phyloP scores from a whole-genome alignment of 2,113 vertebrate genomes.

The Nycticebus coucang region DNA sequence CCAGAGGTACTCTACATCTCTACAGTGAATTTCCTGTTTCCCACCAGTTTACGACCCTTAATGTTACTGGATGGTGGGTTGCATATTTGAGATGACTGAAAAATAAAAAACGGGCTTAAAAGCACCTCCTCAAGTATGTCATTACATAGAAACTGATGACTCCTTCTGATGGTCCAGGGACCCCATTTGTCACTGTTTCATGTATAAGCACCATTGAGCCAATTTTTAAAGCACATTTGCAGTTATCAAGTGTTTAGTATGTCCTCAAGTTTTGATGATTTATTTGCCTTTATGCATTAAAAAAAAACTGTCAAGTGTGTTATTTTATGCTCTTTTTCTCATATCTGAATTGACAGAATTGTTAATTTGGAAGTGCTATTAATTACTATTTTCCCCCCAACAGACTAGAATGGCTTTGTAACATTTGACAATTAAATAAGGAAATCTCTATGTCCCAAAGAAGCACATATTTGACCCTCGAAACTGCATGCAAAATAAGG shows the following conservation, averaged over 20 bases:
- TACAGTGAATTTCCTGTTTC: constrained; percentile 58
- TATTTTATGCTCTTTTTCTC: not conserved
- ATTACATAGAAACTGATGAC: constrained; percentile 46
- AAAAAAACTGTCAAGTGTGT: not conserved
- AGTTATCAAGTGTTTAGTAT: constrained; percentile 7
- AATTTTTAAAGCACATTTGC: constrained; percentile 50
- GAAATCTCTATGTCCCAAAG: not conserved
- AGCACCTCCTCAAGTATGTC: constrained; percentile 61
- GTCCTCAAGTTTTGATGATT: constrained; percentile 44
- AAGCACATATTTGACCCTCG: not conserved
- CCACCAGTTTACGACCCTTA: constrained; percentile 58
- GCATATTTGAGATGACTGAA: constrained; percentile 67
- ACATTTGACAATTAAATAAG: constrained; percentile 40
- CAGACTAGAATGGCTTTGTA: constrained; percentile 33
- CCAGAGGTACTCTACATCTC: not conserved
- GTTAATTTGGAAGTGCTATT: constrained; percentile 55
- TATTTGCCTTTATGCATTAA: constrained; percentile 29
- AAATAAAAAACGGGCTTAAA: constrained; percentile 52
- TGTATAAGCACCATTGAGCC: constrained; percentile 57
- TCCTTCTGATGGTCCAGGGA: constrained; percentile 22
- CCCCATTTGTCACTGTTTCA: constrained; percentile 24
- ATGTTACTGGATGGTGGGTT: constrained; percentile 44
- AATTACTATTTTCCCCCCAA: constrained; percentile 30
- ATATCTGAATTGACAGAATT: not conserved
- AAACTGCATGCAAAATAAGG: constrained; percentile 41